phyloP scores from a whole-genome alignment of 2,888 invertebrate species.

The Suillia variegata region DNA sequence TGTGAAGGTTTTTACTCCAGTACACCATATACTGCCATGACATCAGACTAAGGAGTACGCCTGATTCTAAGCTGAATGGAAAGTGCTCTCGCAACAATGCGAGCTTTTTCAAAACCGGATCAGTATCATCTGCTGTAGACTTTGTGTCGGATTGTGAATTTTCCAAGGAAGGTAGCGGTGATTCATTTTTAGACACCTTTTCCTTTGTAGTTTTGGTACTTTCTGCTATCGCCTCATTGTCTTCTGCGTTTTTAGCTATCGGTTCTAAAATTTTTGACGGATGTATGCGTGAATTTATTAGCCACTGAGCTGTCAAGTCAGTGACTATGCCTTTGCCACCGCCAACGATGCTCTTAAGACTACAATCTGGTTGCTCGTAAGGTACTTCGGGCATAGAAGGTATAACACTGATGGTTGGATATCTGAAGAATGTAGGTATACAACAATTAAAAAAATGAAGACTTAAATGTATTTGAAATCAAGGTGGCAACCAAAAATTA shows the following conservation, averaged over 20 bases:
- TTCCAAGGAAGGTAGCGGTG: constrained; percentile 13
- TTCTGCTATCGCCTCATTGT: constrained; percentile 60
- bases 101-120: constrained; percentile 68
- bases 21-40: constrained; percentile 88
- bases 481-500: too few species aligned
- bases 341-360: constrained; percentile 70
- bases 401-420: constrained; percentile 40
- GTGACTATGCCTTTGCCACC: constrained; percentile 83
- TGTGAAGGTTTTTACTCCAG: constrained; percentile 81
- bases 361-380: constrained; percentile 67
- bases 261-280: constrained; percentile 67
- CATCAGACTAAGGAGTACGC: constrained; percentile 82
- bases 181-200: not conserved
- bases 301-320: constrained; percentile 87
- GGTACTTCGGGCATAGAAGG: constrained; percentile 64
- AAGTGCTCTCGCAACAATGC: constrained; percentile 76
- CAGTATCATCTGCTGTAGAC: constrained; percentile 8
- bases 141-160: not conserved
- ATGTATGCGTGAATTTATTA: constrained; percentile 74
- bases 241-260: constrained; percentile 33
- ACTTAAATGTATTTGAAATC: not conserved
- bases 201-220: constrained; percentile 19
- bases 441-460: not conserved
- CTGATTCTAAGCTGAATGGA: constrained; percentile 82
- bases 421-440: constrained; percentile 34